Evolutionary conservation across 1,140 invertebrate species (phyloP).

Genomic region (Aphaenogaster floridana): DNA sequence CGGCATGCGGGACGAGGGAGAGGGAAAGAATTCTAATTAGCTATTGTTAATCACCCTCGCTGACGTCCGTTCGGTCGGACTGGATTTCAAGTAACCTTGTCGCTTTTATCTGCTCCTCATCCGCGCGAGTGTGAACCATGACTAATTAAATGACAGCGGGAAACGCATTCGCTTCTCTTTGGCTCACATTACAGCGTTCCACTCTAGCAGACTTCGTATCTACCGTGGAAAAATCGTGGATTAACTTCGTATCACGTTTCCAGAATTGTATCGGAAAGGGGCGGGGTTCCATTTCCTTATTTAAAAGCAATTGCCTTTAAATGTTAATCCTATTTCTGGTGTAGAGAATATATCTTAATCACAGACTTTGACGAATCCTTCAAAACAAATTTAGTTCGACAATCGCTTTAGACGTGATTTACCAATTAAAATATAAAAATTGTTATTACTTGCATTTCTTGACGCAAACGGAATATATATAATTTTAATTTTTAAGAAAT

Average conservation of each 20-base stretch:
- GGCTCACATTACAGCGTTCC: slow-evolving; percentile 61
- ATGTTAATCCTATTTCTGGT: background rate
- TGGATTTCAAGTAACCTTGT: slow-evolving; percentile 74
- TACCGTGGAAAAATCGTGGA: slow-evolving; percentile 55
- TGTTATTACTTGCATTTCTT: background rate
- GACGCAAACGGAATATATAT: background rate
- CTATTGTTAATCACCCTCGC: slow-evolving; percentile 65
- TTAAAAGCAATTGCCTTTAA: background rate
- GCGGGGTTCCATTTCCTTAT: background rate
- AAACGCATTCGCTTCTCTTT: slow-evolving; percentile 58
- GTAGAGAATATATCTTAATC: background rate
- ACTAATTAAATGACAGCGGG: slow-evolving; percentile 76
- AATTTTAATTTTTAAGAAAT: background rate
- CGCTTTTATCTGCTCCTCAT: slow-evolving; percentile 70
- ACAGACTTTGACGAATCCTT: background rate
- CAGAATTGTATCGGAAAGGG: background rate
- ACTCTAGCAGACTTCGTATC: background rate
- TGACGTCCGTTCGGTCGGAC: slow-evolving; percentile 34
- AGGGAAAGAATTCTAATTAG: slow-evolving; percentile 67
- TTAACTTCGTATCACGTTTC: slow-evolving; percentile 31
- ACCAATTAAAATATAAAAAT: background rate
- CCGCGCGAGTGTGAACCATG: slow-evolving; percentile 72
- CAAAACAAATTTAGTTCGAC: background rate
- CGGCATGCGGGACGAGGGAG: background rate
- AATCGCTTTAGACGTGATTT: background rate